Evolutionary conservation across 2,888 invertebrate genomes (phyloP).

Genomic region (Pseudococcus longispinus): DNA sequence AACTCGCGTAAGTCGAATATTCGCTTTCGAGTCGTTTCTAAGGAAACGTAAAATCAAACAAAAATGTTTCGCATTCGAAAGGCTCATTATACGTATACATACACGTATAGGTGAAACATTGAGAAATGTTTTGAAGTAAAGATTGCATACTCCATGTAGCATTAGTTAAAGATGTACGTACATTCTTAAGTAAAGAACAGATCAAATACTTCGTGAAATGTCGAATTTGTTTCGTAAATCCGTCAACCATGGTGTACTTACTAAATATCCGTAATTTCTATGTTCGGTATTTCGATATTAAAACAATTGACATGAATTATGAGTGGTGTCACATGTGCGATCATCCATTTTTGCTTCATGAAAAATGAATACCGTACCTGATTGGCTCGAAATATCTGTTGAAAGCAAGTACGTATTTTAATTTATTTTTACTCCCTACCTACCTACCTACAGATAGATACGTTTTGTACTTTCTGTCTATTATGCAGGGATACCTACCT

Average conservation of each 20-base stretch:
- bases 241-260: neutral
- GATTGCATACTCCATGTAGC: too few species aligned
- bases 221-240: neutral
- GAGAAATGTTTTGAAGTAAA: neutral
- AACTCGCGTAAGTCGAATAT: neutral
- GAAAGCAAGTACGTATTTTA: slow-evolving; percentile 26
- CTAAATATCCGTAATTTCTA: neutral
- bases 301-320: neutral
- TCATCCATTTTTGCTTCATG: neutral
- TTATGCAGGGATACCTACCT: too few species aligned
- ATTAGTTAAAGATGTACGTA: too few species aligned
- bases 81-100: neutral
- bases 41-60: slow-evolving; percentile 5
- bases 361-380: slow-evolving; percentile 34
- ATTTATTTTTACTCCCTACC: neutral
- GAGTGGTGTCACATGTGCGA: neutral
- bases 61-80: neutral
- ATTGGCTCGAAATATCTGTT: neutral
- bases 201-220: too few species aligned
- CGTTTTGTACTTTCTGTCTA: too few species aligned
- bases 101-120: neutral
- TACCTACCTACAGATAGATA: too few species aligned
- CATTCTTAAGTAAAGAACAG: too few species aligned
- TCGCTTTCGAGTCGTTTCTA: neutral
- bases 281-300: neutral